Evolutionary conservation across 2,113 vertebrate genomes (phyloP).

Genomic region (Crotalus viridis): DNA sequence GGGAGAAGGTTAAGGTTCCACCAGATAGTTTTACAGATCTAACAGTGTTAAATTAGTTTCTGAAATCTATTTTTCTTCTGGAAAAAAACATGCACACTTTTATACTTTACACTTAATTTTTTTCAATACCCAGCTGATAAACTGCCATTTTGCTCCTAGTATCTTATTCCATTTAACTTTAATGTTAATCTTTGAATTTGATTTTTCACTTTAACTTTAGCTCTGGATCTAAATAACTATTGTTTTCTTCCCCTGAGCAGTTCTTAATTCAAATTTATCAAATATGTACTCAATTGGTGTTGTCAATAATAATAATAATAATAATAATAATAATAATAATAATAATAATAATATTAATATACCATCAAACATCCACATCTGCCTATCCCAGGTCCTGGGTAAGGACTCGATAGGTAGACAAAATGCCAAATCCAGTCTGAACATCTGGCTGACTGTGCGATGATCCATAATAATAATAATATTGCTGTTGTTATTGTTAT

Average conservation of each 20-base stretch:
- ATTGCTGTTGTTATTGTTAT: too few relatives aligned
- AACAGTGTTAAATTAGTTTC: not conserved
- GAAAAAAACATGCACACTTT: not conserved
- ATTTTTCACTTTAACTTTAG: not conserved
- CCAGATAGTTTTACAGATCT: not conserved
- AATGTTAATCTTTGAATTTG: not conserved
- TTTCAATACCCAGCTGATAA: not conserved
- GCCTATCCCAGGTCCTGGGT: too few relatives aligned
- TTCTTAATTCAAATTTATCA: not conserved
- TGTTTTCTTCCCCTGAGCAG: not conserved
- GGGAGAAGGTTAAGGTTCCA: not conserved
- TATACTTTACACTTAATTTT: not conserved
- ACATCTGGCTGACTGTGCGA: too few relatives aligned
- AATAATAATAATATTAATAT: too few relatives aligned
- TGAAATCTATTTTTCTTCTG: not conserved
- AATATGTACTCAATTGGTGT: not conserved
- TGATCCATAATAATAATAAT: too few relatives aligned
- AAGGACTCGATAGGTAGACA: too few relatives aligned
- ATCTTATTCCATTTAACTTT: not conserved
- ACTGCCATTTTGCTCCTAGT: not conserved
- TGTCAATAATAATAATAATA: not conserved
- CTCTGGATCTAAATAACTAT: not conserved
- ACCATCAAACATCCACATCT: too few relatives aligned
- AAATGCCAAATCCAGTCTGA: too few relatives aligned
- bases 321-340: too few relatives aligned